Base-by-base conservation (phyloP, 2,888 invertebrate genomes). In the Ophion costatus region DNA sequence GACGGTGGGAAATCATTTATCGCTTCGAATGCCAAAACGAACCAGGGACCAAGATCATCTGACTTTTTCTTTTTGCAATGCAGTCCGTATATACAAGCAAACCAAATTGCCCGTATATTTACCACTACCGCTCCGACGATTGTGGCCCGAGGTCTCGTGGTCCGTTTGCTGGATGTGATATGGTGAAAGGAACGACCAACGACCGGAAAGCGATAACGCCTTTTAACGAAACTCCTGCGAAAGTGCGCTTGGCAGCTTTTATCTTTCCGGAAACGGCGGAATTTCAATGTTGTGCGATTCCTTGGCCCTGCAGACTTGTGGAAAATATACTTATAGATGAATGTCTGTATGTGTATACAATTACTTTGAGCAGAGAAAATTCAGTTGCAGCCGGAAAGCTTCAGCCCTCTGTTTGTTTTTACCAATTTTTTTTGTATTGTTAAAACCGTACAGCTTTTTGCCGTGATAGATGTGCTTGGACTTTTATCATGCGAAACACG, bases 191-290 rank as follows among this genome's bases (percentile, higher is more conserved):
- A 89, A 88, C 89, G 88, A 86, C 78, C 84, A 89, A 88, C 88
- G 88, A 88, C 88, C 88, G 89, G 89, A 89, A 88, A 88, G 88
- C 86, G 89, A 89, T 89, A 89, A 89, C 88, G 88, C 87, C 87
- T 89, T 89, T 90, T 88, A 89, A 88, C 88, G 88, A 88, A 89
- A 89, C 89, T 90, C 84, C 80, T 82, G 51, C n/a, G 83, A 86
- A 86, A 78, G 77, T 80, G 88, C 88, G 83, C 88, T 87, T 87
- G 87, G 87, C 87, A 82, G 85, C 87, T 88, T 89, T 89, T 89
- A 89, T 89, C 89, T 89, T 87, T 82, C 85, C 80, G 83, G 88
- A 87, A 87, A 64, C 84, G 67, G 63, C 56, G 78, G 85, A 87
- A 88, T 87, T 86, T 86, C 89, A 86, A 88, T 88, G 88, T 89